phyloP scores from a whole-genome alignment of 2,888 invertebrate species.

The Scaptomyza reducta region DNA sequence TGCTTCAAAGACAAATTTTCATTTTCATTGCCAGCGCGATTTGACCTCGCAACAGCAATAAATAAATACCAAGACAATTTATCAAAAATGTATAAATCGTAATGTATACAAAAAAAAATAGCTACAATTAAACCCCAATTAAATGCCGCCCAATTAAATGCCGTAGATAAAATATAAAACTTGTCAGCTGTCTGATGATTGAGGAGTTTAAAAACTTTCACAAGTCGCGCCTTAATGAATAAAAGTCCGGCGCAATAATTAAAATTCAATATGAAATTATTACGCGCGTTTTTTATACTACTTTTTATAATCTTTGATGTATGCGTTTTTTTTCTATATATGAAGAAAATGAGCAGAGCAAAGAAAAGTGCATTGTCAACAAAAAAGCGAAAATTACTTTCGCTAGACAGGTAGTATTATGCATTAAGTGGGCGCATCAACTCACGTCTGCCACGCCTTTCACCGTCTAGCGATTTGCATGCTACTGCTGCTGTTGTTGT shows the following conservation, averaged over 20 bases:
- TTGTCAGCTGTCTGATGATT: conserved; percentile 26
- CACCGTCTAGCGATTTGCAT: conserved; percentile 55
- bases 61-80: conserved; percentile 23
- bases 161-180: conserved; percentile 23
- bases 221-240: conserved; percentile 26
- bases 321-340: conserved; percentile 4
- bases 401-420: conserved; percentile 56
- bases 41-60: conserved; percentile 21
- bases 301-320: not conserved
- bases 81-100: conserved; percentile 32
- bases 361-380: conserved; percentile 49
- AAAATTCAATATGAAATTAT: conserved; percentile 60
- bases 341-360: conserved; percentile 17
- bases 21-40: conserved; percentile 34
- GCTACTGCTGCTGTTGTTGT: not conserved
- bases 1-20: conserved; percentile 28
- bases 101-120: conserved; percentile 2
- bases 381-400: conserved; percentile 67
- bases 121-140: conserved; percentile 59
- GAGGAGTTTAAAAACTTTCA: conserved; percentile 49
- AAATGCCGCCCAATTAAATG: conserved; percentile 46
- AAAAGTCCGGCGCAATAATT: conserved; percentile 35
- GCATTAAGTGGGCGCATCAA: conserved; percentile 49
- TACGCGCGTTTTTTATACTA: conserved; percentile 25
- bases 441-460: conserved; percentile 41